Conservation (phyloP, 23 tunicate species). For the Trididemnum nubilum region DNA sequence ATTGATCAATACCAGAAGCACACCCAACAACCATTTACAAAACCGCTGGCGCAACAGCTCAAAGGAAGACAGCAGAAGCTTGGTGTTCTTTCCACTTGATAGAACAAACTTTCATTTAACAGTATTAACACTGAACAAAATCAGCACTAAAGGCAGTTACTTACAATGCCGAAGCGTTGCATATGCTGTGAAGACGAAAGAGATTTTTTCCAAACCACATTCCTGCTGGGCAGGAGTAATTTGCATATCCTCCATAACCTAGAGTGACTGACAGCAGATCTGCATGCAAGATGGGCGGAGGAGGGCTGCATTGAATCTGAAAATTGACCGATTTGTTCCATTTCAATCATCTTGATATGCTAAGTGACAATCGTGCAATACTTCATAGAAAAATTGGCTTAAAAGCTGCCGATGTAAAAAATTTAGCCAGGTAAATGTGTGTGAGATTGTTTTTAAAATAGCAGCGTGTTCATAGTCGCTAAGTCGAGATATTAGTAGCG, state of each 20-base stretch:
- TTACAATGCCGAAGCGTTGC: slow-evolving; percentile 50
- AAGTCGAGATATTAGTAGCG: too few relatives aligned
- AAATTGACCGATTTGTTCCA: not conserved
- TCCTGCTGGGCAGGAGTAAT: slow-evolving; percentile 56
- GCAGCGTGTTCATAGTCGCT: too few relatives aligned
- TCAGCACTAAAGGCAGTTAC: not conserved
- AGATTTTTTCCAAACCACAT: slow-evolving; percentile 43
- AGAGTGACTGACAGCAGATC: not conserved
- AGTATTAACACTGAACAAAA: not conserved
- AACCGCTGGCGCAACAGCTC: not conserved
- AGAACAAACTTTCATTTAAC: not conserved
- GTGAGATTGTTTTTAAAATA: too few relatives aligned
- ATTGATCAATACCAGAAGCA: not conserved
- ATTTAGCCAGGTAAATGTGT: too few relatives aligned
- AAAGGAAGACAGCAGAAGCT: not conserved
- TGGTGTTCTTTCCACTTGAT: not conserved
- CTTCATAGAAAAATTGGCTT: too few relatives aligned
- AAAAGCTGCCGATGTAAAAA: too few relatives aligned
- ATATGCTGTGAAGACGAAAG: not conserved
- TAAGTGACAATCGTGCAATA: too few relatives aligned
- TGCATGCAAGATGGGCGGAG: slow-evolving; percentile 28
- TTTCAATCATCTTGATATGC: too few relatives aligned
- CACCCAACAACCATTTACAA: not conserved
- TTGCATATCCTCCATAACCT: slow-evolving; percentile 17
- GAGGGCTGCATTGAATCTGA: slow-evolving; percentile 50